phyloP scores from a whole-genome alignment of 2,113 vertebrate genomes.

The Elgaria multicarinata region DNA sequence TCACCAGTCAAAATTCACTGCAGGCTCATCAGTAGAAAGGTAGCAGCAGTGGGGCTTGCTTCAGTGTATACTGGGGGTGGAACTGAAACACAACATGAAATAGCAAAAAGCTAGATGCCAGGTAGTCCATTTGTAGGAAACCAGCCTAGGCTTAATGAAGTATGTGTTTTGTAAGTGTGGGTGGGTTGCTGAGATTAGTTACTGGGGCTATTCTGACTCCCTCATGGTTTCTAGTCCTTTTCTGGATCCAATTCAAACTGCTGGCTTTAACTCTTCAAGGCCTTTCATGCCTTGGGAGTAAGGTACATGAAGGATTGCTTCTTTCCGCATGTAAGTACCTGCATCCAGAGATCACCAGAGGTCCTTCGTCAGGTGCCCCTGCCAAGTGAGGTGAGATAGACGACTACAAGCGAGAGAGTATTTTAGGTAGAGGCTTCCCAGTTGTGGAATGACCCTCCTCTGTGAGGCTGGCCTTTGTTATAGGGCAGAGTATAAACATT shows the following conservation, averaged over 20 bases:
- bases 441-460: too few relatives aligned
- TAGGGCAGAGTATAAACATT: too few relatives aligned
- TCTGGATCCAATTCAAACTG: neutral
- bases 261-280: neutral
- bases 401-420: too few relatives aligned
- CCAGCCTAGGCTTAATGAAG: neutral
- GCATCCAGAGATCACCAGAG: neutral
- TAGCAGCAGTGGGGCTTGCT: too few relatives aligned
- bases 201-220: neutral
- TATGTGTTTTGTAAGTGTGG: neutral
- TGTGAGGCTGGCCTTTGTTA: too few relatives aligned
- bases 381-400: too few relatives aligned
- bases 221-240: neutral
- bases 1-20: constrained; percentile 55
- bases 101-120: neutral
- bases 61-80: neutral
- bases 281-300: neutral
- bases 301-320: neutral
- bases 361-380: too few relatives aligned
- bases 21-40: neutral
- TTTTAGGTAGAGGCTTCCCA: too few relatives aligned
- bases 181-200: neutral
- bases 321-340: neutral
- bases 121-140: too few relatives aligned
- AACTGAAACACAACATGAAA: neutral